Evolutionary conservation across 2,888 invertebrate genomes (phyloP), one percentile per base, ranked within the genome.

Genomic region (Amaurobius ferox): DNA sequence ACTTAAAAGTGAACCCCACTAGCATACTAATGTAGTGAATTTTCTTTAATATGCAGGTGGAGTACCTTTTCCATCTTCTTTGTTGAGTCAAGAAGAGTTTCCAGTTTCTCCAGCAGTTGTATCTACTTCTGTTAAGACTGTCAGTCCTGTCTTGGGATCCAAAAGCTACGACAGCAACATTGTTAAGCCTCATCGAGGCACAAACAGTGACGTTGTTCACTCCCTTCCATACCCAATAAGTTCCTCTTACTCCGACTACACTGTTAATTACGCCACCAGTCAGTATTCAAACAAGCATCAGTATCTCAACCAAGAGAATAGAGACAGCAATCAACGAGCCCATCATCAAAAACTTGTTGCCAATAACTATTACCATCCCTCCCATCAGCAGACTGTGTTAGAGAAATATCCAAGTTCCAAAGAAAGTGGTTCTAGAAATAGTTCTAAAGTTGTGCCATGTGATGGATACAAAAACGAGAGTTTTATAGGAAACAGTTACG

Each of bases 41-140:
- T 16, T 44, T 2, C 44, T 44, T 44, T 44, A 7, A 2, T 16
- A 44, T 55, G 2, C 55, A 55, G 85, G 85, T 2, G 85, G 78
- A 7, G 78, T 85, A 0, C 85, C 78, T 23, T 85, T 85, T 40
- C 85, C 85, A 0, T 55, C 77, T 44, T 83, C 83, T 6, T 29
- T 83, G 48, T 67, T 83, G 5, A 74, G 68, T 32, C 73, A 83
- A 26, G 80, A 81, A 32, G 81, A 81, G 11, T 74, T 76, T 23
- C 68, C 81, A 16, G 68, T 66, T 11, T 66, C 76, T 3, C 76
- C 76, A 28, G 44, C 39, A 23, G 76, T 64, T 1, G 48, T 44
- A n/a, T 48, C 71, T 19, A 40, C 68, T 1, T 29, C 55, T n/a
- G 68, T 74, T 26, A 81, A 74, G 35, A 70, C 74, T n/a, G 68